These are phyloP conservation scores for Physeter macrocephalus DNA, from an alignment of 2,113 vertebrate genomes.

Conservation along the genomic window DNA sequence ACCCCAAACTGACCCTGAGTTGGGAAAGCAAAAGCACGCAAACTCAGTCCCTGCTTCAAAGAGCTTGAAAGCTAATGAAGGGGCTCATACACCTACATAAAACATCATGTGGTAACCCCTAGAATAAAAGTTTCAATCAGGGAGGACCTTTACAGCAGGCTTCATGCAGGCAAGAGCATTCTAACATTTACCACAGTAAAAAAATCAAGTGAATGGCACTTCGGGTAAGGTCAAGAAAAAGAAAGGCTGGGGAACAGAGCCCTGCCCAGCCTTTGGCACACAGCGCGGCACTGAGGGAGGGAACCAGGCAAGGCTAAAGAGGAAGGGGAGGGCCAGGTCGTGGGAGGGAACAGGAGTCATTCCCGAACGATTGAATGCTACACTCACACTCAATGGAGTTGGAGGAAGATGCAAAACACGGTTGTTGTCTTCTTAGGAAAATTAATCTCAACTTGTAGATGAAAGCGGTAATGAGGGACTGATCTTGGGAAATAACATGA, in stretches of 20 bases:
- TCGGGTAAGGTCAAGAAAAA: background rate
- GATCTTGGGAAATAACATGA: background rate
- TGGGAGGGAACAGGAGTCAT: background rate
- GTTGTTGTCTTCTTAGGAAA: background rate
- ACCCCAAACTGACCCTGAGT: background rate
- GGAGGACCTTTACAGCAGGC: background rate
- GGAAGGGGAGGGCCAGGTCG: background rate
- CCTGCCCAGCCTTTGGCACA: background rate
- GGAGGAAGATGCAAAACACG: background rate
- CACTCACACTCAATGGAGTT: fast-evolving
- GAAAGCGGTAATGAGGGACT: background rate
- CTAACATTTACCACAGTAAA: background rate
- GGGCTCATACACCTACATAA: background rate
- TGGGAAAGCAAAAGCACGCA: background rate
- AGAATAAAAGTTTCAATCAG: background rate
- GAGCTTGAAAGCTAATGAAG: background rate
- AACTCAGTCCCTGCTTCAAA: background rate
- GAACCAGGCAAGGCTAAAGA: background rate
- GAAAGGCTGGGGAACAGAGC: background rate
- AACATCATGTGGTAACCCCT: background rate
- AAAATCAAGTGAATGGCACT: background rate
- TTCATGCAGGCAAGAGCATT: background rate
- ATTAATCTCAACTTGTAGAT: background rate
- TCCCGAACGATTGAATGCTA: background rate
- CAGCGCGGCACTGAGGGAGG: background rate